Evolutionary conservation across 2,888 invertebrate species (phyloP), one percentile per base, ranked within the genome.

Genomic region (Gerosis bhagava): DNA sequence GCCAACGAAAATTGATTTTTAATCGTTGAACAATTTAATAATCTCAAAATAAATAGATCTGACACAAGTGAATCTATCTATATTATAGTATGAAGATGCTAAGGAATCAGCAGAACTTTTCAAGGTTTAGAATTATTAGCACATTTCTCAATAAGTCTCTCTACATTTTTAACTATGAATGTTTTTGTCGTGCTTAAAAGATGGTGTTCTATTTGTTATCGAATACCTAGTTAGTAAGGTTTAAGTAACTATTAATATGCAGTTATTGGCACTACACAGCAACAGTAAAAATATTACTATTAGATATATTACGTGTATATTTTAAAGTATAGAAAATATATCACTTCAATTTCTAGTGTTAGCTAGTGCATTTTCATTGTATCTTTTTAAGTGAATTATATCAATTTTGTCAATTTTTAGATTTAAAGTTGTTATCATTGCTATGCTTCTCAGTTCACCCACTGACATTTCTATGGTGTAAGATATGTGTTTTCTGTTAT

Each of bases 161-260:
- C 89, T 89, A 89, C 87, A 87, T 83, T 88, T 88, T 89, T 86
- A 88, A 84, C 88, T 90, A 89, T 89, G 77, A 84, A 89, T 89
- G 89, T 90, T 90, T n/a, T 89, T 89, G 86, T 89, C 89, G 89
- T 90, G 89, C 89, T 90, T 90, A 87, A 87, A n/a, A 72, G 83
- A 84, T 84, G 89, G 89, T 89, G 89, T 89, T 89, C 89, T 89
- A 87, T 89, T 89, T 89, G 88, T 90, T 90, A 89, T 86, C 77
- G 88, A 88, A 87, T 88, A 88, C 77, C 77, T 89, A 89, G 89
- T 65, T 82, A 73, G 72, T 90, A 89, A 89, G 89, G 71, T 77
- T 75, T 80, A 86, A 83, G 78, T 78, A 84, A 84, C 71, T 78
- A 79, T 79, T 75, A 70, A 74, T n/a, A n/a, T 80, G 78, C 89